Conservation (phyloP, 2,113 vertebrate species). For the Microtus richardsoni region DNA sequence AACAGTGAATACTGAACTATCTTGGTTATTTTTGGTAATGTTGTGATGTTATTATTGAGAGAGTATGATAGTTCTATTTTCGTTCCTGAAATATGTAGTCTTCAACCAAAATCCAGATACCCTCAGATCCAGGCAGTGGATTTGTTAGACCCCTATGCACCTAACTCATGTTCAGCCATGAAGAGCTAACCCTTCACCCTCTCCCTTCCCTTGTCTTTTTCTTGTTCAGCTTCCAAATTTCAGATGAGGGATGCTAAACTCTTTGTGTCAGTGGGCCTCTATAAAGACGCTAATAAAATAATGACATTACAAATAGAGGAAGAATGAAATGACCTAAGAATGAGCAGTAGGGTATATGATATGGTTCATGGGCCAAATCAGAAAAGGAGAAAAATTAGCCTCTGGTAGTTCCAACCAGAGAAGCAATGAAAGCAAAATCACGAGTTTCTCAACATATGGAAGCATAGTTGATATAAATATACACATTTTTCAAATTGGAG, state of each 20-base stretch:
- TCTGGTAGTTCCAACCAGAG: neutral
- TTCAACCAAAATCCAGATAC: neutral
- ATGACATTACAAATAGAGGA: neutral
- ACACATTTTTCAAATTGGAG: constrained; percentile 8
- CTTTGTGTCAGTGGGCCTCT: neutral
- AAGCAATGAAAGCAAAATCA: constrained; percentile 9
- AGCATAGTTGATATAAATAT: neutral
- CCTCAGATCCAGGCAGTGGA: neutral
- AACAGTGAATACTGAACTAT: constrained; percentile 22
- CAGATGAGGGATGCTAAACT: neutral
- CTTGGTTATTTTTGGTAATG: neutral
- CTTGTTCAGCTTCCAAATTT: neutral
- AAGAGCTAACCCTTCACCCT: neutral
- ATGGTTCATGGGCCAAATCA: neutral
- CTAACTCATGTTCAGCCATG: neutral
- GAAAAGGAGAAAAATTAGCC: neutral
- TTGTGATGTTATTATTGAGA: neutral
- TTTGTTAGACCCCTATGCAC: neutral
- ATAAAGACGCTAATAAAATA: neutral
- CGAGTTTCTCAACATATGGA: neutral
- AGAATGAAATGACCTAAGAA: constrained; percentile 9
- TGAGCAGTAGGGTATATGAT: neutral
- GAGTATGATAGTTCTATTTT: neutral
- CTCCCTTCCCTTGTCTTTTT: neutral
- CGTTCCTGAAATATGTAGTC: neutral